phyloP scores from a whole-genome alignment of 2,888 invertebrate genomes.

The Merodon equestris region DNA sequence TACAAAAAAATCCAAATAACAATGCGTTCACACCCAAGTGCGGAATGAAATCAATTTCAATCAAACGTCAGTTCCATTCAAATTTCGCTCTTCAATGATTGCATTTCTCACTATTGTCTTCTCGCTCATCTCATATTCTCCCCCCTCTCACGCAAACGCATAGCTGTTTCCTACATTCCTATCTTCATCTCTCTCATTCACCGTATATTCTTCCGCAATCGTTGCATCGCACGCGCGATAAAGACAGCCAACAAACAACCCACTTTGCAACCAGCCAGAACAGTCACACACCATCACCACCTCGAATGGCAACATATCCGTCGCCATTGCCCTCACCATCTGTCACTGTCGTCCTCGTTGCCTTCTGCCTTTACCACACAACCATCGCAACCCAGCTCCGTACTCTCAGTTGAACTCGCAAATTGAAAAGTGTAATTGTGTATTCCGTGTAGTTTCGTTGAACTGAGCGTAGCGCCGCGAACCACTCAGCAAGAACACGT shows the following conservation, averaged over 20 bases:
- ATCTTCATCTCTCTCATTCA: conserved; percentile 8
- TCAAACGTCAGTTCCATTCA: conserved; percentile 31
- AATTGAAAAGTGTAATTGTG: conserved; percentile 59
- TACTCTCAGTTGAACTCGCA: conserved; percentile 59
- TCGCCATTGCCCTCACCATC: conserved; percentile 14
- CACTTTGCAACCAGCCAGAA: conserved; percentile 17
- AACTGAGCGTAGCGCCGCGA: conserved; percentile 48
- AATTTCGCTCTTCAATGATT: conserved; percentile 22
- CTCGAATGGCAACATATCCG: conserved; percentile 24
- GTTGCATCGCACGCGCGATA: conserved; percentile 6
- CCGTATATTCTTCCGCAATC: conserved; percentile 4
- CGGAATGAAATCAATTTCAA: conserved; percentile 47
- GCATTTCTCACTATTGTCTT: conserved; percentile 9
- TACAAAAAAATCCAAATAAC: conserved; percentile 1
- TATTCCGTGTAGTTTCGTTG: conserved; percentile 51
- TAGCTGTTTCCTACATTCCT: conserved; percentile 3
- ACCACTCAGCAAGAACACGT: too few species aligned
- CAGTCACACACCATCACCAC: conserved; percentile 31
- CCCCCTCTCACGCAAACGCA: conserved; percentile 28
- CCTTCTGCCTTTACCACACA: too few species aligned
- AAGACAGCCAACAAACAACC: conserved; percentile 25
- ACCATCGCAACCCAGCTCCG: neutral
- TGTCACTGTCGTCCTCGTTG: neutral
- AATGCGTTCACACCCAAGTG: conserved; percentile 59
- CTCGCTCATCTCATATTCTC: neutral